Base-by-base conservation (phyloP, 2,113 vertebrate species). In the Pogona vitticeps region DNA sequence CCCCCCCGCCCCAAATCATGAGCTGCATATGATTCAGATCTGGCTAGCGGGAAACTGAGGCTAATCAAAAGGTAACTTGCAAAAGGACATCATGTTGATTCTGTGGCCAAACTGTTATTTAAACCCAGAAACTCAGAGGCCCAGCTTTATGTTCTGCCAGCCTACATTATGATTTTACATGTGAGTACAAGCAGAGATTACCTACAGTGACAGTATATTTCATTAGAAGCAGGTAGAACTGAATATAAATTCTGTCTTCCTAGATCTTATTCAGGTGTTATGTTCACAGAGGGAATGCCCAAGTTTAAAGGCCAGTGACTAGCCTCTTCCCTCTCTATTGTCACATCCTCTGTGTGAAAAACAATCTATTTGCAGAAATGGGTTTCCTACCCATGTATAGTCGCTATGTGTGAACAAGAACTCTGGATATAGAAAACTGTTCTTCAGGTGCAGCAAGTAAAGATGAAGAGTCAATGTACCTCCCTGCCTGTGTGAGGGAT, bases 121-220 rank as follows among this genome's bases (percentile, higher is more conserved):
- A 61, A 73, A 42, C n/a, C 38, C 61, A 67, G 36, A 80, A 65
- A 5, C 38, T 40, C 26, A 15, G 6, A 40, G 28, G 23, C 67
- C 2, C 70, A 73, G 20, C 67, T 40, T 73, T 73, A 72, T 73
- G 38, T 82, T 36, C 90, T 52, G 13, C 76, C 13, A n/a, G n/a
- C n/a, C n/a, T n/a, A n/a, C n/a, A 59, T 59, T 59, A 88, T 89
- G 59, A n/a, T 91, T 85, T 90, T 90, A 91, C 0, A 0, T 91
- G 86, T 36, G 79, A 92, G 85, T 56, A 61, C 70, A 80, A 85
- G 90, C 92, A 86, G 92, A 90, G 91, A 94, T 92, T 91, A 89
- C 90, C 88, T 85, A 84, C 85, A 58, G 18, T 56, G 65, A 71
- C 68, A 33, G 61, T 15, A 67, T 67, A 40, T 8, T 36, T 61